Conservation (phyloP, 2,797 vertebrate genomes). For the Chrosomus eos region DNA sequence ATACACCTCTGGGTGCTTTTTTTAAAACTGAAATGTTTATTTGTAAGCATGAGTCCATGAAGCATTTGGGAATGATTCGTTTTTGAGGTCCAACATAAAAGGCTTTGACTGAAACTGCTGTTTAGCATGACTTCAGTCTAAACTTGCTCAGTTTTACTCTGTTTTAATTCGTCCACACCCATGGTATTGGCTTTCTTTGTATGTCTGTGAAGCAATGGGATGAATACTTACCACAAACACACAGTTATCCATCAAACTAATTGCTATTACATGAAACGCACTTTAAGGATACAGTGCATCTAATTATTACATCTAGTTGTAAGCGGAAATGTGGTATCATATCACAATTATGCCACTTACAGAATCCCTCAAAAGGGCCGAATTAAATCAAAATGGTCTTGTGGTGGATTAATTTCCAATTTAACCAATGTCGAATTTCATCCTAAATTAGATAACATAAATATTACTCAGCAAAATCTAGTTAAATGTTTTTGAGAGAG, state of each 20-base stretch:
- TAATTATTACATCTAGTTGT: constrained; percentile 7
- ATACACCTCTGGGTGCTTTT: not conserved
- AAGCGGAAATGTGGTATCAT: constrained; percentile 21
- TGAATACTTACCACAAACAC: not conserved
- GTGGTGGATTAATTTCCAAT: not conserved
- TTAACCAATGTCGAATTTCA: constrained; percentile 15
- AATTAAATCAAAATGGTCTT: constrained; percentile 27
- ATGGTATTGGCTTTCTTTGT: not conserved
- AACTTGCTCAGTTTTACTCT: not conserved
- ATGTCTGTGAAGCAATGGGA: not conserved
- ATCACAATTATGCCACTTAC: not conserved
- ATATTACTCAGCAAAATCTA: not conserved
- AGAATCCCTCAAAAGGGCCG: not conserved
- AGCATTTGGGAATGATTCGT: not conserved
- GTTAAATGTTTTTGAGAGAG: not conserved
- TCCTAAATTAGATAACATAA: constrained; percentile 4
- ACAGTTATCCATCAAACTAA: constrained; percentile 4
- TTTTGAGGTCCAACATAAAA: not conserved
- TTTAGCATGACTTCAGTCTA: no score
- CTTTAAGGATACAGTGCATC: not conserved
- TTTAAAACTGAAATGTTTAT: not conserved
- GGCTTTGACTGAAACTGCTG: not conserved
- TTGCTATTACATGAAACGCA: not conserved
- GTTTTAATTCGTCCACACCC: not conserved
- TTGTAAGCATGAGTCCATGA: not conserved